A percentile compares a stretch with the other conserved stretches of the same genome.
Evolutionary conservation across 2,888 invertebrate genomes (phyloP).

Genomic region (Hydrotaea cyrtoneurina): DNA sequence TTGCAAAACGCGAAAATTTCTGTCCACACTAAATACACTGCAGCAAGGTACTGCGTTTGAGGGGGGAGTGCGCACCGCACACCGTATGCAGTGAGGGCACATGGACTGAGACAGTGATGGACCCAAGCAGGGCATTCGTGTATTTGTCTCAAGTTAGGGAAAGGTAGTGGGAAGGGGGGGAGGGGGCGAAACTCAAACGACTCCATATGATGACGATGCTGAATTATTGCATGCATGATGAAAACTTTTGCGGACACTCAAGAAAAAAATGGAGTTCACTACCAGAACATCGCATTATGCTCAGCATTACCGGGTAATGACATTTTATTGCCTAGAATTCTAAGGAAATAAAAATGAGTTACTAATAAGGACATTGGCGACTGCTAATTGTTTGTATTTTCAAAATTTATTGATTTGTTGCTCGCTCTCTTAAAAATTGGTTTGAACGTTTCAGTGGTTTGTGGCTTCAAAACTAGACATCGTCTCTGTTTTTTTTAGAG

Average conservation of each 20-base stretch:
- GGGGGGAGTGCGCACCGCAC: background rate
- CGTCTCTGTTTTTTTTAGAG: no score
- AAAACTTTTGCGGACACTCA: slow-evolving; percentile 41
- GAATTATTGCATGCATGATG: slow-evolving; percentile 61
- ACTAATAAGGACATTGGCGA: no score
- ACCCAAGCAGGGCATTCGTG: background rate
- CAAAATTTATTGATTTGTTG: no score
- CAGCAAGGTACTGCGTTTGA: background rate
- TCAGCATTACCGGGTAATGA: no score
- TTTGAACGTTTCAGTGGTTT: no score
- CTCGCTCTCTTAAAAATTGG: no score
- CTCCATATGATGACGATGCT: slow-evolving; percentile 46
- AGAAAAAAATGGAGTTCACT: background rate
- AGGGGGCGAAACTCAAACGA: background rate
- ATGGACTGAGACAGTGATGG: no score
- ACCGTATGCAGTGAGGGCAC: background rate
- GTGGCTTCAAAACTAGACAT: no score
- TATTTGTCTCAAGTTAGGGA: background rate
- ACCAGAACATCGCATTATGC: no score
- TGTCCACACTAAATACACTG: background rate
- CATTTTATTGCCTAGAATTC: no score
- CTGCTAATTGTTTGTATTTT: no score
- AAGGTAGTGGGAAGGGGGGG: background rate
- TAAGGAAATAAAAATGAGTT: no score
- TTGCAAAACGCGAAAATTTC: slow-evolving; percentile 12